Base-by-base conservation (phyloP, 2,797 vertebrate species). In the Anguilla anguilla region DNA sequence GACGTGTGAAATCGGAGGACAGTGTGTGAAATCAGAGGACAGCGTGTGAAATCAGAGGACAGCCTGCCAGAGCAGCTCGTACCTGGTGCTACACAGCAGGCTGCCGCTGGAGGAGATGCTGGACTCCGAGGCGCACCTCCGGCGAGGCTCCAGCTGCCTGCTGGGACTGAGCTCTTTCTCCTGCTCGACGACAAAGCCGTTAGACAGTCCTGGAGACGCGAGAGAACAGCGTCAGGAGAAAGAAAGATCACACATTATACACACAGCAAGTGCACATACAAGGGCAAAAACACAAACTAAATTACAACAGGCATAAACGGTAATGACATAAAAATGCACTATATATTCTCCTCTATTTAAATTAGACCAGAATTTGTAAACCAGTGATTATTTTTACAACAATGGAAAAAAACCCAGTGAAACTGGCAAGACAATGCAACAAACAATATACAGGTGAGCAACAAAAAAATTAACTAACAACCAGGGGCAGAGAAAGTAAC, bases 111-210 rank as follows among this genome's bases (percentile, higher is more conserved):
- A 99, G 3, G 97, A 99, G 93, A 99, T 97, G 94, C 98, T 99
- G 59, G 98, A 99, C 94, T 99, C 98, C 0, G 98, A 99, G 89
- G 98, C 98, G 72, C 98, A 99, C 89, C 98, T 97, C 7, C 98
- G 97, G 0, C 98, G 98, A 88, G 98, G 98, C 88, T 99, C 96
- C 49, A 97, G 93, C 85, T 95, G 94, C 90, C 97, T 96, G 85
- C 94, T 94, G 0, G 96, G 94, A 87, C 95, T 91, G 1, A 95
- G 57, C 6, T 95, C 95, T 39, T 94, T 94, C 2, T 95, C 96
- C 89, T 94, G 94, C 88, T 96, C 94, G 43, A 97, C 95, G 92
- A 97, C 96, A 93, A 98, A 98, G 85, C 98, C 97, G 43, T 99
- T 99, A 25, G 97, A 95, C 17, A 99, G 94, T 88, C 97, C 98